These are phyloP conservation scores for Prionace glauca DNA, from an alignment of 2,797 vertebrate species.

Conservation along the genomic window DNA sequence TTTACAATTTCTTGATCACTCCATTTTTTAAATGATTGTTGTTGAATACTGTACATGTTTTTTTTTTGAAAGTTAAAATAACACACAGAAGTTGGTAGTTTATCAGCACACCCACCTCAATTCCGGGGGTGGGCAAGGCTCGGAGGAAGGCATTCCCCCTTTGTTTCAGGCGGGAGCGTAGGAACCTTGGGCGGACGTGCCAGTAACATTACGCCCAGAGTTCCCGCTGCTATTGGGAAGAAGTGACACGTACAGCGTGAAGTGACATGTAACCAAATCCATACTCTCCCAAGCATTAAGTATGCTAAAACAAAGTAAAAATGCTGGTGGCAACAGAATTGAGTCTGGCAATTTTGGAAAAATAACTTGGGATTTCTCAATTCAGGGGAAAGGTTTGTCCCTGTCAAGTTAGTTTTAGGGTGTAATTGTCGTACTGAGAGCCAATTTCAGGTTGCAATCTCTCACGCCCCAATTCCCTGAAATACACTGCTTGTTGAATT, in stretches of 20 bases:
- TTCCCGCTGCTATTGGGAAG: neutral
- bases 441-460: neutral
- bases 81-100: neutral
- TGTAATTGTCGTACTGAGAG: neutral
- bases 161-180: too few species aligned
- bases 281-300: neutral
- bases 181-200: too few species aligned
- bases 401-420: neutral
- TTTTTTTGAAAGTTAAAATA: neutral
- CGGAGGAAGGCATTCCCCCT: too few species aligned
- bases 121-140: too few species aligned
- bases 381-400: neutral
- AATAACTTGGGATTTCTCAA: neutral
- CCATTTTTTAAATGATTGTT: neutral
- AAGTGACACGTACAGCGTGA: too few species aligned
- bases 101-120: too few species aligned
- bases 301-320: neutral
- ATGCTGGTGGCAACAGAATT: neutral
- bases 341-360: neutral
- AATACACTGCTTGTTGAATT: neutral
- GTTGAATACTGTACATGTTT: neutral
- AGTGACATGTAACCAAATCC: neutral
- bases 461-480: neutral
- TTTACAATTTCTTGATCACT: neutral
- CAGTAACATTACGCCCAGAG: too few species aligned